Conservation (phyloP, 1,140 invertebrate genomes). For the Holotrichia oblita region DNA sequence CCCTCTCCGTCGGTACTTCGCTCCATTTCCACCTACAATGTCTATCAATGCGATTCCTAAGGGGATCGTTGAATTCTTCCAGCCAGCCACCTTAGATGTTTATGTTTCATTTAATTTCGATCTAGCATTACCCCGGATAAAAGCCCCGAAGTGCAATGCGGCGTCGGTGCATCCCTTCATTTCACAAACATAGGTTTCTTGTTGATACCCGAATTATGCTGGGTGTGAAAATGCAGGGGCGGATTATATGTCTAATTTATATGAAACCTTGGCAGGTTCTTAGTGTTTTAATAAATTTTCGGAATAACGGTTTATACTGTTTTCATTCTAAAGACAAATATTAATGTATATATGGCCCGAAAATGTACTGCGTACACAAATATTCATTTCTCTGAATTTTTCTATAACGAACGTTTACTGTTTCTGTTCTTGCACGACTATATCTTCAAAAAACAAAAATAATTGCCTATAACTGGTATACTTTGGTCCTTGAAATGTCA, state of each 20-base stretch:
- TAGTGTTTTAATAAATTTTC: no score
- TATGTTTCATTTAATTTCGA: constrained; percentile 21
- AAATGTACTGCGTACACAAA: no score
- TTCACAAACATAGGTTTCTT: constrained; percentile 2
- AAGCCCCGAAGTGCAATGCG: not conserved
- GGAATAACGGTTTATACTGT: no score
- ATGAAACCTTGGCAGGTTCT: not conserved
- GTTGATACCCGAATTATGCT: not conserved
- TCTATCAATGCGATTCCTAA: not conserved
- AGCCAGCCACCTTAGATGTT: constrained; percentile 1
- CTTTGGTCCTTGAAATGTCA: no score
- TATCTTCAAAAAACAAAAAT: no score
- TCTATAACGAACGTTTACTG: no score
- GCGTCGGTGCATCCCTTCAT: not conserved
- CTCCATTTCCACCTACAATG: not conserved
- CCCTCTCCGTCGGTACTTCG: not conserved
- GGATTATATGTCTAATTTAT: constrained; percentile 3
- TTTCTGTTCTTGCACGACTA: no score
- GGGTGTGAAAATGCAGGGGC: not conserved
- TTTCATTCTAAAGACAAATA: no score
- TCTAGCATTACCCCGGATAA: not conserved
- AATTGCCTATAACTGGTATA: no score
- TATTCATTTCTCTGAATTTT: no score
- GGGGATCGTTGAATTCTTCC: not conserved
- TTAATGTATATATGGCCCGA: no score